Conservation (phyloP, 2,888 invertebrate genomes). For the Polymixis flavicincta region DNA sequence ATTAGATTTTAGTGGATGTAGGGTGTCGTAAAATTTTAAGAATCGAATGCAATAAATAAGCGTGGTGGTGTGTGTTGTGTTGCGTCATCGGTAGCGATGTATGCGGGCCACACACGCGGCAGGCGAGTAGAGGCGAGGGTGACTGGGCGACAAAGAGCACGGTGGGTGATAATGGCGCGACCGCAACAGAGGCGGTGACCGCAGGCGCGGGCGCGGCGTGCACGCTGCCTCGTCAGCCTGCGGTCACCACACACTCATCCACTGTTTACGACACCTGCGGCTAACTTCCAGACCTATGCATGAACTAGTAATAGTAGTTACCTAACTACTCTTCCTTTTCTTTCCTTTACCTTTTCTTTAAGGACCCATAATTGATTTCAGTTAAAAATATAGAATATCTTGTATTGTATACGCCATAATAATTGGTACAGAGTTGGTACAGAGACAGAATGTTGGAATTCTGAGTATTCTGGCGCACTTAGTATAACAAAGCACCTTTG, state of each 20-base stretch:
- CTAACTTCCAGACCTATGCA: constrained; percentile 37
- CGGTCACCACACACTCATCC: constrained; percentile 71
- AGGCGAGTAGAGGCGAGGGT: constrained; percentile 29
- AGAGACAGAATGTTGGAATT: constrained; percentile 35
- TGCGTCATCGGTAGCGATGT: constrained; percentile 62
- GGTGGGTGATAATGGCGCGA: constrained; percentile 67
- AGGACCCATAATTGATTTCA: too few species aligned
- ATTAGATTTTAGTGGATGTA: constrained; percentile 78
- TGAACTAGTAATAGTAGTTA: constrained; percentile 14
- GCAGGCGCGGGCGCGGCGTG: constrained; percentile 60
- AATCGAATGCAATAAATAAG: constrained; percentile 75
- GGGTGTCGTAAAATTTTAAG: constrained; percentile 76
- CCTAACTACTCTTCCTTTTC: constrained; percentile 24
- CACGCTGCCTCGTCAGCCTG: constrained; percentile 72
- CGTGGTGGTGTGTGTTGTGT: constrained; percentile 63
- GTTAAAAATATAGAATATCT: constrained; percentile 1
- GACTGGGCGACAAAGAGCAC: constrained; percentile 62
- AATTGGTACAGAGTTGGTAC: constrained; percentile 36
- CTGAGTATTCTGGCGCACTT: constrained; percentile 54
- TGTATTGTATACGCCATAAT: constrained; percentile 21
- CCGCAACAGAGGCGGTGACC: constrained; percentile 78
- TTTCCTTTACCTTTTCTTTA: too few species aligned
- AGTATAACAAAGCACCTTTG: constrained; percentile 51
- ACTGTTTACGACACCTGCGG: constrained; percentile 71
- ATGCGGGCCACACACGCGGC: constrained; percentile 77